Percentiles rank a stretch among this genome's conserved stretches.
These are phyloP conservation scores for Diarsia rubi DNA, from an alignment of 2,888 invertebrate species.

Conservation along the genomic window DNA sequence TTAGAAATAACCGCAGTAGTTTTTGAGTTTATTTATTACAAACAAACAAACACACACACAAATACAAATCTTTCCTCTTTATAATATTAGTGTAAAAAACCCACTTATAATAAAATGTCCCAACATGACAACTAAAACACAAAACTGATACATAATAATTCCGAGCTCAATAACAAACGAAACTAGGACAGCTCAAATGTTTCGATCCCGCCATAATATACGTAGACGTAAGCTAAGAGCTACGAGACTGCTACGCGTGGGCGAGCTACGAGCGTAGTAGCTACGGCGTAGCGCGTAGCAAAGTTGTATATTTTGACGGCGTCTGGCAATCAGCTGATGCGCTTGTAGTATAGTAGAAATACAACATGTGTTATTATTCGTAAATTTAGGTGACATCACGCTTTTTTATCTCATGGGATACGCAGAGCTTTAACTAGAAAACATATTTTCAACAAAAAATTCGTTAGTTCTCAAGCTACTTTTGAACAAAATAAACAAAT, in stretches of 20 bases:
- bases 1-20: too few relatives aligned
- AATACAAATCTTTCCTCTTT: too few relatives aligned
- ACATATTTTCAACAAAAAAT: background rate
- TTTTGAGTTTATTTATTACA: too few relatives aligned
- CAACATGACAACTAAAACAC: constrained; percentile 9
- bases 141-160: constrained; percentile 22
- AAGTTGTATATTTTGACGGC: constrained; percentile 70
- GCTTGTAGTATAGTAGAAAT: constrained; percentile 40
- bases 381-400: background rate
- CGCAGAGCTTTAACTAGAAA: background rate
- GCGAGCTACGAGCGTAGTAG: constrained; percentile 68
- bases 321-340: constrained; percentile 68
- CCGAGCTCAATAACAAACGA: constrained; percentile 43
- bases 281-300: constrained; percentile 65
- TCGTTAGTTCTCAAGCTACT: background rate
- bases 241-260: constrained; percentile 76
- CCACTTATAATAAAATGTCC: background rate
- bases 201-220: constrained; percentile 42
- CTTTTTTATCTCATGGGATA: background rate
- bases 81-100: too few relatives aligned
- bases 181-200: constrained; percentile 41
- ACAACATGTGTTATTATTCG: background rate
- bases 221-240: constrained; percentile 47
- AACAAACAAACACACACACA: too few relatives aligned
- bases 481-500: background rate